These are phyloP conservation scores for Sebastes steindachneri DNA, from an alignment of 2,797 vertebrate species.

Conservation along the genomic window DNA sequence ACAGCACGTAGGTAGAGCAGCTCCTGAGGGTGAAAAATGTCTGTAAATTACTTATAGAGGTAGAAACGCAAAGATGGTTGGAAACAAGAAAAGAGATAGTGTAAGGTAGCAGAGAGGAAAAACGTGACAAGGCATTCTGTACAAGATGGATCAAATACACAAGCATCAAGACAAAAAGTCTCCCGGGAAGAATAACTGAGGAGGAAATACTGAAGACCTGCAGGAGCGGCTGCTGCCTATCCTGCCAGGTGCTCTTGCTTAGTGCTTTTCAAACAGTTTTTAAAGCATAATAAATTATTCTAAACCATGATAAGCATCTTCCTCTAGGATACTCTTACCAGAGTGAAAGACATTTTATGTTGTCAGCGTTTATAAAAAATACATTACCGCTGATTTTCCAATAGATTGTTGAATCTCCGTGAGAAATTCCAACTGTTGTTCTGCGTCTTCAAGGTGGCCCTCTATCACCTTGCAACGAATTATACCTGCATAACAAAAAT, in stretches of 20 bases:
- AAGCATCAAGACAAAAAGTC: background rate
- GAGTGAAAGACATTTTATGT: background rate
- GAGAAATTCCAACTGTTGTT: slow-evolving; percentile 95
- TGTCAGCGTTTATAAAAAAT: background rate
- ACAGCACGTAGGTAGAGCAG: slow-evolving; percentile 89
- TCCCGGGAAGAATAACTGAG: background rate
- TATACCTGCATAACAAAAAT: slow-evolving; percentile 82
- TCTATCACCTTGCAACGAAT: slow-evolving; percentile 93
- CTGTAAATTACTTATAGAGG: background rate
- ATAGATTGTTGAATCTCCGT: slow-evolving; percentile 94
- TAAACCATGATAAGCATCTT: background rate
- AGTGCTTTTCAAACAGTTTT: background rate
- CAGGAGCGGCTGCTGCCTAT: background rate
- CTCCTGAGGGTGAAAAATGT: slow-evolving; percentile 80
- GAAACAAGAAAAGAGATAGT: background rate
- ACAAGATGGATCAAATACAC: background rate
- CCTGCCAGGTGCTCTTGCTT: background rate
- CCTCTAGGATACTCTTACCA: background rate
- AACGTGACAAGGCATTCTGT: background rate
- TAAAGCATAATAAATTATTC: background rate
- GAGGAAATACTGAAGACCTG: background rate
- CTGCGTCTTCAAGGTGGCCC: slow-evolving; percentile 91
- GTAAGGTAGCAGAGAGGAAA: background rate
- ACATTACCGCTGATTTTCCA: slow-evolving; percentile 91
- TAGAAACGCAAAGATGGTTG: background rate